phyloP scores from a whole-genome alignment of 2,113 vertebrate species.

The Pluvianellus socialis region DNA sequence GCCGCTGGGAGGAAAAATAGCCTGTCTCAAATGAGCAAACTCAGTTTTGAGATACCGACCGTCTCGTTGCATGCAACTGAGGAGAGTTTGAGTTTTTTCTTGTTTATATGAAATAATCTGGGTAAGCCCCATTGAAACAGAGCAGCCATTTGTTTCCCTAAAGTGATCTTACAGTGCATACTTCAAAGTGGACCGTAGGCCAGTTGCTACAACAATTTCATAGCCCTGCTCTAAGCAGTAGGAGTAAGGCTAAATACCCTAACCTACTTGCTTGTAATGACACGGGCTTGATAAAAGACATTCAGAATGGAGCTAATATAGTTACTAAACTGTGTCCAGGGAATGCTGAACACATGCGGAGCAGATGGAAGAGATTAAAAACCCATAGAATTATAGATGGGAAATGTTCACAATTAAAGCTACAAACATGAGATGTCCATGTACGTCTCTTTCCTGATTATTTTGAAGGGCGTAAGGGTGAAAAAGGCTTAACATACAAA shows the following conservation, averaged over 20 bases:
- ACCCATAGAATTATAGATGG: not conserved
- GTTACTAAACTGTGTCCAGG: not conserved
- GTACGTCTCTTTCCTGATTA: not conserved
- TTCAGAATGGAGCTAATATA: not conserved
- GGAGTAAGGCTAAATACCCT: not conserved
- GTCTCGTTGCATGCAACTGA: not conserved
- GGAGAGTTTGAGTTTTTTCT: not conserved
- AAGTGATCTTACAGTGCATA: fast-evolving
- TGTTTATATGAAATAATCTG: not conserved
- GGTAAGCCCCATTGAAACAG: not conserved
- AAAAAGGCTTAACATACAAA: not conserved
- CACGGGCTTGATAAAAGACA: not conserved
- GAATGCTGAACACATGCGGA: not conserved
- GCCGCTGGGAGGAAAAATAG: not conserved
- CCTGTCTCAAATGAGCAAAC: not conserved
- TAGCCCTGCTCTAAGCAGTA: not conserved
- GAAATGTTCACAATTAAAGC: not conserved
- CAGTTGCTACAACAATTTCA: not conserved
- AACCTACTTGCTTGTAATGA: not conserved
- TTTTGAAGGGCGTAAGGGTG: not conserved
- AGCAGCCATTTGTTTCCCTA: not conserved
- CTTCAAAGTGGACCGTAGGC: not conserved
- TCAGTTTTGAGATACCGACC: not conserved
- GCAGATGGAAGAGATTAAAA: conserved; percentile 51
- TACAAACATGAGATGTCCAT: not conserved